Conservation (phyloP, 2,797 vertebrate genomes). For the Brachymystax lenok region DNA sequence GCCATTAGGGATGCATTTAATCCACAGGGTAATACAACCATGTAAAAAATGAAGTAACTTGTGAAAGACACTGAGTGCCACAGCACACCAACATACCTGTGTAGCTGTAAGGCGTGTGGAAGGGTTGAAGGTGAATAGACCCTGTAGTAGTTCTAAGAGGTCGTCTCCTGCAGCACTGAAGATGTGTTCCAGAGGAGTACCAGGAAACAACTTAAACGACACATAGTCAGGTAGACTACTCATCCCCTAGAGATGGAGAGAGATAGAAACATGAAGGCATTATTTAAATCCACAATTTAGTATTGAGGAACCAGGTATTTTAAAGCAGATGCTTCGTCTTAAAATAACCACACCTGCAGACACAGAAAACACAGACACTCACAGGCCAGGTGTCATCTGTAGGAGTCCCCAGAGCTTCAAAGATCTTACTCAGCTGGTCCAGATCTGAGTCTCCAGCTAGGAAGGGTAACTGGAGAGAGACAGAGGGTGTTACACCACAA, state of each 20-base stretch:
- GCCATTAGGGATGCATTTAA: neutral
- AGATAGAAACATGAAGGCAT: neutral
- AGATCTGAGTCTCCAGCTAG: slow-evolving; percentile 96
- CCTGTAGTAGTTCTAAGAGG: slow-evolving; percentile 87
- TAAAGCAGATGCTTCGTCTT: neutral
- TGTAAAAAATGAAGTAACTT: neutral
- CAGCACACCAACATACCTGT: slow-evolving; percentile 69
- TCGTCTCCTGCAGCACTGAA: slow-evolving; percentile 96
- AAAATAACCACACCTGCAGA: slow-evolving; percentile 2
- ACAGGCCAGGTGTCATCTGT: slow-evolving; percentile 96
- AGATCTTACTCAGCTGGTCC: slow-evolving; percentile 95
- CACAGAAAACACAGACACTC: slow-evolving; percentile 50
- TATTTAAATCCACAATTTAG: neutral
- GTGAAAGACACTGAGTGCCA: neutral
- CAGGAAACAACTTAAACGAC: slow-evolving; percentile 92
- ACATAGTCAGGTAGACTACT: slow-evolving; percentile 93
- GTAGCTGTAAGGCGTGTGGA: slow-evolving; percentile 79
- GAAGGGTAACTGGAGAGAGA: slow-evolving; percentile 85
- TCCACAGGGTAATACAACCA: neutral
- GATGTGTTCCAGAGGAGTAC: slow-evolving; percentile 92
- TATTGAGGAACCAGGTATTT: neutral
- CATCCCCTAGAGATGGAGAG: slow-evolving; percentile 80
- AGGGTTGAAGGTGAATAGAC: slow-evolving; percentile 92
- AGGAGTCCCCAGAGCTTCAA: slow-evolving; percentile 94
- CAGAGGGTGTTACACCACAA: neutral